Evolutionary conservation across 2,888 invertebrate species (phyloP).

Genomic region (Oithona nana): DNA sequence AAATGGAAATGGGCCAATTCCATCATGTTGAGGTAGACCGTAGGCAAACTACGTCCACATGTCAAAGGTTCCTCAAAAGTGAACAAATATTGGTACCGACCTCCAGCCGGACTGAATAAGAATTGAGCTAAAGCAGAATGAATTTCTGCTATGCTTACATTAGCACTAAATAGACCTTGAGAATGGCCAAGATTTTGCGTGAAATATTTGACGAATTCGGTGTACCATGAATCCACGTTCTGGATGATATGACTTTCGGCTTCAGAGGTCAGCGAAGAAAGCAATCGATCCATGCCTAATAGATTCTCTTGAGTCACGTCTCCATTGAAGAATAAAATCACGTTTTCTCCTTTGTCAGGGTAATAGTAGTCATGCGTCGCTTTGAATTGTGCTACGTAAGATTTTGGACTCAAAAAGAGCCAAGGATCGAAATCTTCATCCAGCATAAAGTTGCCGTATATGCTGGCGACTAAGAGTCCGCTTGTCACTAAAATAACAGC

Average conservation of each 20-base stretch:
- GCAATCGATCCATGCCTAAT: background rate
- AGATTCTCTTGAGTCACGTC: background rate
- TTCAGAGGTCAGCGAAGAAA: background rate
- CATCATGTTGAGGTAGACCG: background rate
- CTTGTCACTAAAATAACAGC: background rate
- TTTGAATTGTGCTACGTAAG: background rate
- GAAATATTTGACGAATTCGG: background rate
- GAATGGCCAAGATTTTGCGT: background rate
- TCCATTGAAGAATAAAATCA: background rate
- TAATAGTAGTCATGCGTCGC: background rate
- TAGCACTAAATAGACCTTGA: background rate
- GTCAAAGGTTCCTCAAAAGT: background rate
- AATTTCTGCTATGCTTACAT: background rate
- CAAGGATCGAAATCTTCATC: background rate
- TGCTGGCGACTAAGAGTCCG: background rate
- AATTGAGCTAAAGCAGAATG: background rate
- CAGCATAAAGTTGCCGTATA: background rate
- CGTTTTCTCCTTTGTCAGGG: background rate
- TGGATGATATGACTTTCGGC: background rate
- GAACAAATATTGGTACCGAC: background rate
- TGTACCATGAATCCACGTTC: background rate
- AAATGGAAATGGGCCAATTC: background rate
- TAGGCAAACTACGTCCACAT: background rate
- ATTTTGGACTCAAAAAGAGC: background rate
- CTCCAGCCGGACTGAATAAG: background rate